phyloP scores from a whole-genome alignment of 2,113 vertebrate genomes.

The Bambusicola thoracicus region DNA sequence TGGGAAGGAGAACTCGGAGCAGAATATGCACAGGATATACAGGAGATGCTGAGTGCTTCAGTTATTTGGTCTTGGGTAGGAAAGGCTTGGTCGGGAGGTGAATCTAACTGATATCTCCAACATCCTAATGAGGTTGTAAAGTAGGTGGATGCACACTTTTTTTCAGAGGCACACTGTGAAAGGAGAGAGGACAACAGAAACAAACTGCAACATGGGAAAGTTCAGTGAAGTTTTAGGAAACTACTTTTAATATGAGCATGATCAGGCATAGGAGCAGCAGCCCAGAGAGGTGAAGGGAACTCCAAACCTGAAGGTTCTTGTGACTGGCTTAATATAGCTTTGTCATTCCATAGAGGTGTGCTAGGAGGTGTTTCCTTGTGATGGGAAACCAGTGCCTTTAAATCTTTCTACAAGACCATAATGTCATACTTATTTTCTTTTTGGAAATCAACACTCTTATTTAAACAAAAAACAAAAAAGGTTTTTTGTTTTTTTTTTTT shows the following conservation, averaged over 20 bases:
- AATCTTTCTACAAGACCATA: not conserved
- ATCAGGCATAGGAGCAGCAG: not conserved
- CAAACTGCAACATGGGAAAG: not conserved
- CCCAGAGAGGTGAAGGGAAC: not conserved
- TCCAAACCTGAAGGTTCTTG: not conserved
- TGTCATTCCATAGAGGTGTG: not conserved
- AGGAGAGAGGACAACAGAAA: not conserved
- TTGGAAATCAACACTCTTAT: not conserved
- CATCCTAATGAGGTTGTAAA: not conserved
- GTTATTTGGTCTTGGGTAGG: not conserved
- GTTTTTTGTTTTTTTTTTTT: not conserved
- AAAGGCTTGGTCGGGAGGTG: not conserved
- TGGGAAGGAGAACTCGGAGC: accelerated
- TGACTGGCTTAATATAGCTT: not conserved
- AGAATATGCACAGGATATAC: not conserved
- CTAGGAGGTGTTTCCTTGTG: not conserved
- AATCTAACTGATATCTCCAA: not conserved
- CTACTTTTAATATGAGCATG: not conserved
- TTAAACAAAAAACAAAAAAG: not conserved
- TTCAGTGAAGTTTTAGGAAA: not conserved
- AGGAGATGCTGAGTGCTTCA: not conserved
- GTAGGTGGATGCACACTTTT: not conserved
- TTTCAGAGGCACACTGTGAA: not conserved
- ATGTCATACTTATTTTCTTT: not conserved
- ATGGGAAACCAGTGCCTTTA: not conserved